These are phyloP conservation scores for Apodemia duryi DNA, from an alignment of 2,888 invertebrate genomes.

Conservation along the genomic window DNA sequence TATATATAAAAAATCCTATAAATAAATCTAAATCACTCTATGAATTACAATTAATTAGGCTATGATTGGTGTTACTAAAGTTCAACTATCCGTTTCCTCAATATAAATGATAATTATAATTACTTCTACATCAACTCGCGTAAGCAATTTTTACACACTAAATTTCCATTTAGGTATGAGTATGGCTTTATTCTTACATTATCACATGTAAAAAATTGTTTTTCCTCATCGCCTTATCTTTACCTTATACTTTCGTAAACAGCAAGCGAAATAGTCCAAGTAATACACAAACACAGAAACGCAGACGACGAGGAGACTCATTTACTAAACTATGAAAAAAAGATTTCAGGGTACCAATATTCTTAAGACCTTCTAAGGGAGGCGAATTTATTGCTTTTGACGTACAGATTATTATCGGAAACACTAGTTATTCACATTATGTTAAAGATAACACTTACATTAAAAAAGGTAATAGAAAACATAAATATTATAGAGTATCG, in stretches of 20 bases:
- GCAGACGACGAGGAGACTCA: slow-evolving; percentile 33
- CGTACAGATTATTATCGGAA: slow-evolving; percentile 47
- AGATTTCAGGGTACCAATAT: slow-evolving; percentile 31
- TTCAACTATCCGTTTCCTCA: slow-evolving; percentile 52
- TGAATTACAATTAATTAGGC: slow-evolving; percentile 69
- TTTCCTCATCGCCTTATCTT: slow-evolving; percentile 28
- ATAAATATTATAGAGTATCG: not conserved
- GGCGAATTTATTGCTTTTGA: slow-evolving; percentile 56
- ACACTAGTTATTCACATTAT: slow-evolving; percentile 29
- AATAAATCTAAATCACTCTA: slow-evolving; percentile 73
- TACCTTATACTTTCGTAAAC: slow-evolving; percentile 7
- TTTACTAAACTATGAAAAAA: slow-evolving; percentile 29
- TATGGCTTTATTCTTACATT: slow-evolving; percentile 51
- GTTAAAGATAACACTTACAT: slow-evolving; percentile 24
- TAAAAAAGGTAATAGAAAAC: slow-evolving; percentile 22
- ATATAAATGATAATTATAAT: slow-evolving; percentile 42
- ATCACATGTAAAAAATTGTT: slow-evolving; percentile 40
- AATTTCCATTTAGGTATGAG: slow-evolving; percentile 41
- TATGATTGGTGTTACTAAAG: slow-evolving; percentile 76
- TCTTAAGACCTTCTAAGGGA: slow-evolving; percentile 42
- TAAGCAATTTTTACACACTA: slow-evolving; percentile 52
- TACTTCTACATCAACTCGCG: slow-evolving; percentile 44
- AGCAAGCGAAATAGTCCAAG: not conserved
- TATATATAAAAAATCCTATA: slow-evolving; percentile 63
- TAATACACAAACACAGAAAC: slow-evolving; percentile 9